These are phyloP conservation scores for Drosophila pallidifrons DNA, from an alignment of 1,140 invertebrate species.

Conservation along the genomic window DNA sequence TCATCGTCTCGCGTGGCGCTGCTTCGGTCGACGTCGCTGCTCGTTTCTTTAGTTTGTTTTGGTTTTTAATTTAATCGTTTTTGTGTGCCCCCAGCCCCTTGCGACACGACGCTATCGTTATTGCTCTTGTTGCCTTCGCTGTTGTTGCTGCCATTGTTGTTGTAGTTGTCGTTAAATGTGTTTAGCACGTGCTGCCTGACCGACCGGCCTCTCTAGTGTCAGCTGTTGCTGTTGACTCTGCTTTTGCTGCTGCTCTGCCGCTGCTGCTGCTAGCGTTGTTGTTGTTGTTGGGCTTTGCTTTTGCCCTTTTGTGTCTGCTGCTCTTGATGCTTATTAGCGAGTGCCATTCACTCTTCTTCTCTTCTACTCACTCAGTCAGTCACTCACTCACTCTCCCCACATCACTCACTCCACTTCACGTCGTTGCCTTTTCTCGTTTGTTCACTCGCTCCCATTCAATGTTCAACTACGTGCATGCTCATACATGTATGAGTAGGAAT, in stretches of 20 bases:
- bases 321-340: conserved; percentile 81
- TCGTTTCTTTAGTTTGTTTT: conserved; percentile 82
- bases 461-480: neutral
- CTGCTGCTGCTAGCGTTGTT: conserved; percentile 28
- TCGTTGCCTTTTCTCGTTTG: neutral
- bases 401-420: conserved; percentile 32
- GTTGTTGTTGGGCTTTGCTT: conserved; percentile 43
- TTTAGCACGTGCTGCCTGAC: conserved; percentile 78
- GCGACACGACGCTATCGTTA: conserved; percentile 37
- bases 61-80: conserved; percentile 83
- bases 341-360: conserved; percentile 67
- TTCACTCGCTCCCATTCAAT: conserved; percentile 50
- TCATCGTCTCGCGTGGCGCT: conserved; percentile 50
- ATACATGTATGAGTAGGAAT: neutral
- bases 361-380: conserved; percentile 34
- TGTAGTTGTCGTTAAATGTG: conserved; percentile 81
- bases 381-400: conserved; percentile 33
- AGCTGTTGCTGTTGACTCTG: conserved; percentile 38
- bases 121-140: conserved; percentile 45
- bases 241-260: neutral
- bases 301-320: conserved; percentile 78
- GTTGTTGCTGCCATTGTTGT: conserved; percentile 37
- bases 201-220: conserved; percentile 65
- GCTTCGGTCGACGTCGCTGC: conserved; percentile 47
- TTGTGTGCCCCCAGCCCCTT: conserved; percentile 53